Evolutionary conservation across 2,797 vertebrate species (phyloP).

Genomic region (Anisognathus igniventris): DNA sequence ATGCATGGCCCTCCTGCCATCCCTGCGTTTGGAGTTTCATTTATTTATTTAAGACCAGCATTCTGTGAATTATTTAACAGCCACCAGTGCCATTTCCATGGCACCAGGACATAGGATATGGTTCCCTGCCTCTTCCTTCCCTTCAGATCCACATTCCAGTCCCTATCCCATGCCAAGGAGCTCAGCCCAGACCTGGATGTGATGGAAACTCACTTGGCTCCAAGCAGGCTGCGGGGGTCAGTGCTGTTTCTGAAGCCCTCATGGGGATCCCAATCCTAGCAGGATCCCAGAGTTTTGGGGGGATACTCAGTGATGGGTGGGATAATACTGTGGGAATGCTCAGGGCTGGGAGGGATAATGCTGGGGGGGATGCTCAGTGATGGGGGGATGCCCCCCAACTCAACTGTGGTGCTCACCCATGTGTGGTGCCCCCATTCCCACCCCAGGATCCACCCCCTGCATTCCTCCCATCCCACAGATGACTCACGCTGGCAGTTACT

Average conservation of each 20-base stretch:
- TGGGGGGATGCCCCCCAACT: rapidly evolving
- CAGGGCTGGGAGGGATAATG: rapidly evolving
- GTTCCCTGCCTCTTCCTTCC: background rate
- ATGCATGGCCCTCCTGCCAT: rapidly evolving
- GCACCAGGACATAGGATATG: rapidly evolving
- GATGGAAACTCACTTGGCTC: background rate
- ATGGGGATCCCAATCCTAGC: rapidly evolving
- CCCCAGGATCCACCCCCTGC: rapidly evolving
- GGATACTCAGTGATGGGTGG: too few relatives aligned
- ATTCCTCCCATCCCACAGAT: background rate
- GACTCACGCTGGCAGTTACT: constrained; percentile 43
- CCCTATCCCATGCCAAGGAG: background rate
- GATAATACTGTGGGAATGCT: background rate
- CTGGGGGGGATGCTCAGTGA: background rate
- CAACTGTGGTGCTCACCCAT: background rate
- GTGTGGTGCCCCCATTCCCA: background rate
- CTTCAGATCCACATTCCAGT: rapidly evolving
- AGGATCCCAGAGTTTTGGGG: background rate
- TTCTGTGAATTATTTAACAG: background rate
- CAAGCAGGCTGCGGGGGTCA: background rate
- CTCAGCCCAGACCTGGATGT: too few relatives aligned
- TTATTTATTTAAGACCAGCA: constrained; percentile 1
- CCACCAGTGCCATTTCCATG: background rate
- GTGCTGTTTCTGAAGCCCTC: background rate
- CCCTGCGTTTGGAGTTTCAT: background rate